Percentiles rank a stretch among this genome's conserved stretches.
Conservation (phyloP, 2,888 invertebrate genomes). For the Neoitamus cyanurus region DNA sequence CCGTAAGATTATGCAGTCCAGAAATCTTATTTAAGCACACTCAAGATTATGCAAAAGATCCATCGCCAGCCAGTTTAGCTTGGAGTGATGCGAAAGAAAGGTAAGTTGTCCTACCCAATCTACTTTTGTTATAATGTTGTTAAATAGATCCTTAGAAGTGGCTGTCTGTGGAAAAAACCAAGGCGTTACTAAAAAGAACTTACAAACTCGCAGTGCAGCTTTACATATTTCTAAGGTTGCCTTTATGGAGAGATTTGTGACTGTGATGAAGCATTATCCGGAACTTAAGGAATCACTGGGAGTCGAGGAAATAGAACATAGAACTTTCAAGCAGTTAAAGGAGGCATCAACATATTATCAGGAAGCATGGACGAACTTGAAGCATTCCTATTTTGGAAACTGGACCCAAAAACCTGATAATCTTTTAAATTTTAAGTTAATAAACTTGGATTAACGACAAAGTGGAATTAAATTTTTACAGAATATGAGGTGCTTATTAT, state of each 20-base stretch:
- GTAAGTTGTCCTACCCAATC: neutral
- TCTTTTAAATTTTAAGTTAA: slow-evolving; percentile 48
- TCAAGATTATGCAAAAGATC: slow-evolving; percentile 64
- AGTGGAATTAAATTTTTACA: neutral
- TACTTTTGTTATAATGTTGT: slow-evolving; percentile 53
- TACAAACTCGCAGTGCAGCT: slow-evolving; percentile 64
- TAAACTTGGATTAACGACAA: neutral
- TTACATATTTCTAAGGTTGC: slow-evolving; percentile 71
- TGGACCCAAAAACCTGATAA: slow-evolving; percentile 70
- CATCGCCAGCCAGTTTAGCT: slow-evolving; percentile 72
- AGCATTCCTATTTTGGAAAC: slow-evolving; percentile 67
- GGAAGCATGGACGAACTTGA: slow-evolving; percentile 67
- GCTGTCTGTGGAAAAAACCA: slow-evolving; percentile 81
- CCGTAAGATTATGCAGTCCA: slow-evolving; percentile 55
- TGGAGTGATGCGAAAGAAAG: slow-evolving; percentile 67
- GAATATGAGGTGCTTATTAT: neutral
- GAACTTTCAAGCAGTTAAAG: slow-evolving; percentile 58
- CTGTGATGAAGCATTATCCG: slow-evolving; percentile 62
- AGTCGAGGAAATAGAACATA: slow-evolving; percentile 46
- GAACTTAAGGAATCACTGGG: slow-evolving; percentile 53
- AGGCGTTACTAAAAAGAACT: slow-evolving; percentile 78
- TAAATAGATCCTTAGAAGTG: slow-evolving; percentile 75
- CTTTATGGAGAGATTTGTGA: slow-evolving; percentile 68
- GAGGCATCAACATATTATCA: slow-evolving; percentile 59
- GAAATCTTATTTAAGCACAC: slow-evolving; percentile 64